These are phyloP conservation scores for Acestrorhynchus altus DNA, from an alignment of 2,797 vertebrate species.

Conservation along the genomic window DNA sequence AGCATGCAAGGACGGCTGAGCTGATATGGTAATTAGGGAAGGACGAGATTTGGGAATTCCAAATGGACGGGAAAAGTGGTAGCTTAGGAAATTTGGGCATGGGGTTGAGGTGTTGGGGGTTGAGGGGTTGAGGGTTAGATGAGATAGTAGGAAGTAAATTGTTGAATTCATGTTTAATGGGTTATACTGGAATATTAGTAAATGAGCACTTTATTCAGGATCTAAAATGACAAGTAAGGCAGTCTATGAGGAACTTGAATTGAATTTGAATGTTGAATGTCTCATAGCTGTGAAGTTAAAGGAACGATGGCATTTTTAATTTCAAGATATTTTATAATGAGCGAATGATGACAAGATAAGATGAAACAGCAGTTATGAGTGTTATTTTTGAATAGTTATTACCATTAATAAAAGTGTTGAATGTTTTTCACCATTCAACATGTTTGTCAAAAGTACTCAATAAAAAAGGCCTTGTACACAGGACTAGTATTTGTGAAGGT, in stretches of 20 bases:
- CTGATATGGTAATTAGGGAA: constrained; percentile 61
- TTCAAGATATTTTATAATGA: constrained; percentile 1
- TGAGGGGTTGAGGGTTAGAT: constrained; percentile 41
- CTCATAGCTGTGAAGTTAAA: constrained; percentile 14
- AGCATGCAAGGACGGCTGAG: constrained; percentile 41
- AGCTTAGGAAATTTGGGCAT: constrained; percentile 41
- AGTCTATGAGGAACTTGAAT: constrained; percentile 25
- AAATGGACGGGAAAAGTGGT: constrained; percentile 49
- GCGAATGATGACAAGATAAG: too few species aligned
- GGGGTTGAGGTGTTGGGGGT: constrained; percentile 31
- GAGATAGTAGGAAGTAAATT: constrained; percentile 33
- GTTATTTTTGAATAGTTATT: too few species aligned
- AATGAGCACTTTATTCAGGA: constrained; percentile 29
- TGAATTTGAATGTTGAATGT: too few species aligned
- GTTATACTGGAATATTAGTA: constrained; percentile 29
- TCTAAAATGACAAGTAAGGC: constrained; percentile 31
- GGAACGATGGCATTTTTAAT: constrained; percentile 24
- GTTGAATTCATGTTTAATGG: constrained; percentile 30
- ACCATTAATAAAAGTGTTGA: too few species aligned
- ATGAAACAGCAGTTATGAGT: too few species aligned
- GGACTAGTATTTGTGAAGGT: too few species aligned
- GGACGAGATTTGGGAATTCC: constrained; percentile 61
- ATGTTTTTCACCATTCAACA: too few species aligned
- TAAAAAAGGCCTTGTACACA: too few species aligned
- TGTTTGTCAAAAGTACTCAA: too few species aligned